Percentiles rank a stretch among this genome's conserved stretches.
phyloP scores from a whole-genome alignment of 1,140 invertebrate genomes.

The Eupristina koningsbergeri region DNA sequence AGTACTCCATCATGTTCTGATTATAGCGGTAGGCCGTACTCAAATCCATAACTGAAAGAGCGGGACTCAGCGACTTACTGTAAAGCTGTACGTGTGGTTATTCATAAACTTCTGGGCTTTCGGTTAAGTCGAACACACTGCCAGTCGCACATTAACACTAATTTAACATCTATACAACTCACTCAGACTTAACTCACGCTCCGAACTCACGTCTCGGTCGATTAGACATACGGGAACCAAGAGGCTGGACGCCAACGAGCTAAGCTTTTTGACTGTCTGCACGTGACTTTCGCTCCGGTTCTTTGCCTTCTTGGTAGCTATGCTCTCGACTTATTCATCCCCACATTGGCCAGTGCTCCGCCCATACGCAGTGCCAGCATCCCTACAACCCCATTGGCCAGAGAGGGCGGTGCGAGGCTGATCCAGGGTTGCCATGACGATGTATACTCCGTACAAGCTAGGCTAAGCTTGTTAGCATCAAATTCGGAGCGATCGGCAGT shows the following conservation, averaged over 20 bases:
- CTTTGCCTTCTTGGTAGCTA: conserved; percentile 56
- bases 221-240: conserved; percentile 29
- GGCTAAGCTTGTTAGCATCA: conserved; percentile 64
- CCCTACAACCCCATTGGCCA: conserved; percentile 62
- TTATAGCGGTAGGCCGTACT: conserved; percentile 95
- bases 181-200: neutral
- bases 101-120: neutral
- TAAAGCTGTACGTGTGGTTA: neutral
- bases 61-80: neutral
- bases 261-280: conserved; percentile 63
- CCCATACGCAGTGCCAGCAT: conserved; percentile 62
- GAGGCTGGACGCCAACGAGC: conserved; percentile 36
- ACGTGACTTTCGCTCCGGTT: conserved; percentile 69
- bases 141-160: neutral
- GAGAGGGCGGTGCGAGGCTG: conserved; percentile 48
- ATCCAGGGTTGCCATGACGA: conserved; percentile 65
- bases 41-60: conserved; percentile 82
- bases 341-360: conserved; percentile 59
- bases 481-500: neutral
- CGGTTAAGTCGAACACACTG: neutral
- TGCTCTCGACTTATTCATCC: conserved; percentile 63
- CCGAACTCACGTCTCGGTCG: neutral
- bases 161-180: conserved; percentile 4
- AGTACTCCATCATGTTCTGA: conserved; percentile 99
- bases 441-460: conserved; percentile 64